These are phyloP conservation scores for Chrysochloris asiatica DNA, from an alignment of 2,113 vertebrate genomes.

Conservation along the genomic window DNA sequence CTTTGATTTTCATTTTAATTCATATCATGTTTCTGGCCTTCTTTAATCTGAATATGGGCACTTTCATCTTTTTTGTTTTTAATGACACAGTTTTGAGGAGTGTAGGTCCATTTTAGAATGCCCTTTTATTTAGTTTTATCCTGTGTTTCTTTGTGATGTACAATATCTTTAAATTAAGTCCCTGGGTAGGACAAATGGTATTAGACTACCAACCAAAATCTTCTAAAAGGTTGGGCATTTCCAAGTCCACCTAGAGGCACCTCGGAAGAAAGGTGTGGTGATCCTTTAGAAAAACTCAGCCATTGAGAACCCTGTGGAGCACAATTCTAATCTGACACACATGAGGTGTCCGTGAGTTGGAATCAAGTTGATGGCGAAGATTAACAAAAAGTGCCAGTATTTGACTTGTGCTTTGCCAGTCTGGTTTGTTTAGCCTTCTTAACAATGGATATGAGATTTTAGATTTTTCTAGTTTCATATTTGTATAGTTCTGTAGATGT, in stretches of 20 bases:
- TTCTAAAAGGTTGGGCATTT: not conserved
- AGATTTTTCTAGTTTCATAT: constrained; percentile 20
- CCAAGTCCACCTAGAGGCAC: not conserved
- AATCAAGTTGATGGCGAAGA: not conserved
- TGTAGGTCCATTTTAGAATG: not conserved
- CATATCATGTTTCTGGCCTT: not conserved
- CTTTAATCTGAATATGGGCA: not conserved
- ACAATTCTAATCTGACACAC: not conserved
- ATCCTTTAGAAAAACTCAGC: not conserved
- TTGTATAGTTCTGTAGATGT: constrained; percentile 31
- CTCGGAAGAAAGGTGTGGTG: not conserved
- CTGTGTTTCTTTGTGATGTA: not conserved
- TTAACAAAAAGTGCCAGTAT: not conserved
- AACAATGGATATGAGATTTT: constrained; percentile 12
- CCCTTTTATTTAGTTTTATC: constrained; percentile 26
- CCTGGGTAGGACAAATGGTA: too few species aligned
- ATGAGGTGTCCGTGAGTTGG: too few species aligned
- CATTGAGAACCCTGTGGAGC: not conserved
- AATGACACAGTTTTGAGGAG: not conserved
- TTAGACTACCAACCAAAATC: not conserved
- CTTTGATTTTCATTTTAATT: not conserved
- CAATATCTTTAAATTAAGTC: constrained; percentile 3
- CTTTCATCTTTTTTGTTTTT: not conserved
- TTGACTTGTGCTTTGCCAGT: constrained; percentile 7
- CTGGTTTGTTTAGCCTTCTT: not conserved